Evolutionary conservation across 2,797 vertebrate species (phyloP).

Genomic region (Gadopsis bispinosus): DNA sequence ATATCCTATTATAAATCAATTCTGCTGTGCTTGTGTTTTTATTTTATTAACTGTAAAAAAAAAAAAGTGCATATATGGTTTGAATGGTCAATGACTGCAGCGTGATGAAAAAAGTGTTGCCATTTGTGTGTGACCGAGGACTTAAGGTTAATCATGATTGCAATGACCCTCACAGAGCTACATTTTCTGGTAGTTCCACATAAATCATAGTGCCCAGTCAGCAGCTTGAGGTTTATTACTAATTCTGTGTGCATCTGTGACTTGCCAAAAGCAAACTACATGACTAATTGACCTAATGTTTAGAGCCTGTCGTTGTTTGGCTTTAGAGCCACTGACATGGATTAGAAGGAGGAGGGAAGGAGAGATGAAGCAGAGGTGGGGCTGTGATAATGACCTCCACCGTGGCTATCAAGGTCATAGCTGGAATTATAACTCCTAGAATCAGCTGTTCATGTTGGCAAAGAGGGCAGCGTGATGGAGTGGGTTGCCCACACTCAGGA

Average conservation of each 20-base stretch:
- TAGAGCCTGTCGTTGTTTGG: slow-evolving; percentile 68
- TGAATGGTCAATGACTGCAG: slow-evolving; percentile 17
- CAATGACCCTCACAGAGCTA: slow-evolving; percentile 50
- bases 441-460: slow-evolving; percentile 76
- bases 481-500: slow-evolving; percentile 73
- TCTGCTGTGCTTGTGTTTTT: neutral
- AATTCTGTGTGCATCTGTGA: slow-evolving; percentile 68
- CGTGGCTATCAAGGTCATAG: slow-evolving; percentile 66
- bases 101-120: slow-evolving; percentile 18
- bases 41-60: neutral
- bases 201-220: slow-evolving; percentile 62
- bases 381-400: slow-evolving; percentile 54
- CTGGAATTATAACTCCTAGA: slow-evolving; percentile 65
- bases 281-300: slow-evolving; percentile 69
- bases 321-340: slow-evolving; percentile 57
- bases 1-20: neutral
- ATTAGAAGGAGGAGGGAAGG: slow-evolving; percentile 47
- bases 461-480: slow-evolving; percentile 71
- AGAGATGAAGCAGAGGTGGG: slow-evolving; percentile 23
- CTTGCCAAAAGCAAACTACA: slow-evolving; percentile 71
- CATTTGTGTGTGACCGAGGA: slow-evolving; percentile 39
- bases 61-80: neutral
- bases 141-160: slow-evolving; percentile 52
- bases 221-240: slow-evolving; percentile 60
- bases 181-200: slow-evolving; percentile 40